Evolutionary conservation across 2,113 vertebrate species (phyloP).

Genomic region (Eidolon helvum): DNA sequence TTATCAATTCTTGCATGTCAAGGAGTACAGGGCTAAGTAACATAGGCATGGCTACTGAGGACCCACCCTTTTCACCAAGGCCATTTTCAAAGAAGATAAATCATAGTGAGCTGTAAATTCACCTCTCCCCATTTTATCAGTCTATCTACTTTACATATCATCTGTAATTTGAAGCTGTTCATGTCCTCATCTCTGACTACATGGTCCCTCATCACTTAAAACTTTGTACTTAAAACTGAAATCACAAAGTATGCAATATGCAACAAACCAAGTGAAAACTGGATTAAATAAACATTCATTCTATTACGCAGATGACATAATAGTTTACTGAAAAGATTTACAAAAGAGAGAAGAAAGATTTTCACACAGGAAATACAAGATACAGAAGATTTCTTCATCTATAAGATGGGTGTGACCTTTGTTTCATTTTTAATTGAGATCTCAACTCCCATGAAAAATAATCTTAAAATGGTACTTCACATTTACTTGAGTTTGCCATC

Average conservation of each 20-base stretch:
- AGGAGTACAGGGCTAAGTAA: background rate
- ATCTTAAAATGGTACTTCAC: background rate
- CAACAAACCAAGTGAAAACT: background rate
- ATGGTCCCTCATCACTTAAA: background rate
- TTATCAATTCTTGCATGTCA: background rate
- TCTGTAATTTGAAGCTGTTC: background rate
- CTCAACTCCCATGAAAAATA: background rate
- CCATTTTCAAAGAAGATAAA: background rate
- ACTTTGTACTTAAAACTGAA: background rate
- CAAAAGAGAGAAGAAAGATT: background rate
- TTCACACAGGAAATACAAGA: background rate
- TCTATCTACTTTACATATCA: background rate
- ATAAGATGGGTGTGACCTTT: background rate
- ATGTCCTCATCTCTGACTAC: background rate
- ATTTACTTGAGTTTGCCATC: background rate
- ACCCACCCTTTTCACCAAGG: background rate
- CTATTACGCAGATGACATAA: background rate
- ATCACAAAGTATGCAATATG: background rate
- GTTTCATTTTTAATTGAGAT: background rate
- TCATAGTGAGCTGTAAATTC: background rate
- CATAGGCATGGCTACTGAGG: no score
- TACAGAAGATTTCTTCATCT: background rate
- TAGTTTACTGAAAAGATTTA: background rate
- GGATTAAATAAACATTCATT: background rate
- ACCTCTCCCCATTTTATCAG: no score